Evolutionary conservation across 2,797 vertebrate genomes (phyloP), one percentile per base, ranked within the genome.

Genomic region (Sparidentex hasta): DNA sequence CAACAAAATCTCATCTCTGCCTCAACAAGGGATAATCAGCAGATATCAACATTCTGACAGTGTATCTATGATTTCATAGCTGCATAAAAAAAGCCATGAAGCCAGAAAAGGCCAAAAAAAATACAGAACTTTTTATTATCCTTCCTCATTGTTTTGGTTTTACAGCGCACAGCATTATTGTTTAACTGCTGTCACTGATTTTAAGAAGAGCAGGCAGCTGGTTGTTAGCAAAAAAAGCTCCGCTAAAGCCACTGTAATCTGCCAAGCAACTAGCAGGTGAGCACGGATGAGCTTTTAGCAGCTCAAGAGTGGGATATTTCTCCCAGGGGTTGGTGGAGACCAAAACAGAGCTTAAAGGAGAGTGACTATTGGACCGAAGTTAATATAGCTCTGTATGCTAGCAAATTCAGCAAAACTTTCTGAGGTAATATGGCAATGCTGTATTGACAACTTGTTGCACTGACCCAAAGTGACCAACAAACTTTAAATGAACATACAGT

Each of bases 71-170:
- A 65, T 44, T 76, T 50, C 11, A 51, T 65, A 76, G 48, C 16
- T 47, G 55, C 16, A 62, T 25, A 9, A 33, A 67, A 55, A 33
- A 67, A 55, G n/a, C n/a, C n/a, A n/a, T n/a, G n/a, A n/a, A n/a
- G n/a, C n/a, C n/a, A n/a, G n/a, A n/a, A n/a, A n/a, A n/a, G n/a
- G n/a, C n/a, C n/a, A n/a, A n/a, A n/a, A n/a, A n/a, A n/a, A n/a
- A n/a, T n/a, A n/a, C n/a, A n/a, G n/a, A n/a, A n/a, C n/a, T n/a
- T n/a, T 55, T 73, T 38, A 47, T 27, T 20, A 27, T 56, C 25
- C 55, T 54, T 55, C 50, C 23, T 33, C 17, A 0, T n/a, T 33
- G 38, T 47, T 73, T 64, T 56, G n/a, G 52, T 64, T 64, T 56
- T 27, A 44, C 38, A 44, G 57, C 11, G 0, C 16, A 25, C 21